phyloP scores from a whole-genome alignment of 2,888 invertebrate species.

The Philereme transversata region DNA sequence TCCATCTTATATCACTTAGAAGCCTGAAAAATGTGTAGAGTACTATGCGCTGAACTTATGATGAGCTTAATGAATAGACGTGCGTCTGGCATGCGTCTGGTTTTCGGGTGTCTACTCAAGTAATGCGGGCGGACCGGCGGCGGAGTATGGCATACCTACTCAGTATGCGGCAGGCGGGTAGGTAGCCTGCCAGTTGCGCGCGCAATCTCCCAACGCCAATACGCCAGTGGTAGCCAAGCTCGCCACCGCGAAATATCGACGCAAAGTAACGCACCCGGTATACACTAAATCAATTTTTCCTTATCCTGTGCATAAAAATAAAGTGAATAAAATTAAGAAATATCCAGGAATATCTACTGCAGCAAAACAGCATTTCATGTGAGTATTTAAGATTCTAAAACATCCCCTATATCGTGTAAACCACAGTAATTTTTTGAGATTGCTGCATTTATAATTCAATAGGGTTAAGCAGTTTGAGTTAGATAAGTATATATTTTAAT shows the following conservation, averaged over 20 bases:
- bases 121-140: constrained; percentile 18
- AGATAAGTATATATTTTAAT: background rate
- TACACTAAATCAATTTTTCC: constrained; percentile 1
- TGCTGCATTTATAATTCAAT: constrained; percentile 6
- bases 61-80: no score
- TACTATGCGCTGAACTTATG: background rate
- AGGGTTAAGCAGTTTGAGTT: background rate
- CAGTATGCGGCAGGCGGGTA: constrained; percentile 41
- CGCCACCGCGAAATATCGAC: constrained; percentile 66
- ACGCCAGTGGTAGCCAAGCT: constrained; percentile 59
- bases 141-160: no score
- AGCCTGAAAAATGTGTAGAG: no score
- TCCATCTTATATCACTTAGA: background rate
- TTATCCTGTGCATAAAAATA: constrained; percentile 4
- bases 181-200: constrained; percentile 48
- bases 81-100: constrained; percentile 25
- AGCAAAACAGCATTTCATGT: constrained; percentile 10
- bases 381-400: constrained; percentile 9
- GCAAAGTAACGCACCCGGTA: constrained; percentile 52
- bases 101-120: constrained; percentile 11
- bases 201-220: constrained; percentile 65
- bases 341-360: background rate
- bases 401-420: background rate
- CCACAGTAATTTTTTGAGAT: constrained; percentile 1
- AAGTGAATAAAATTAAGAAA: constrained; percentile 4